These are phyloP conservation scores for Glyphotaelius pellucidus DNA, from an alignment of 2,888 invertebrate genomes.

Conservation along the genomic window DNA sequence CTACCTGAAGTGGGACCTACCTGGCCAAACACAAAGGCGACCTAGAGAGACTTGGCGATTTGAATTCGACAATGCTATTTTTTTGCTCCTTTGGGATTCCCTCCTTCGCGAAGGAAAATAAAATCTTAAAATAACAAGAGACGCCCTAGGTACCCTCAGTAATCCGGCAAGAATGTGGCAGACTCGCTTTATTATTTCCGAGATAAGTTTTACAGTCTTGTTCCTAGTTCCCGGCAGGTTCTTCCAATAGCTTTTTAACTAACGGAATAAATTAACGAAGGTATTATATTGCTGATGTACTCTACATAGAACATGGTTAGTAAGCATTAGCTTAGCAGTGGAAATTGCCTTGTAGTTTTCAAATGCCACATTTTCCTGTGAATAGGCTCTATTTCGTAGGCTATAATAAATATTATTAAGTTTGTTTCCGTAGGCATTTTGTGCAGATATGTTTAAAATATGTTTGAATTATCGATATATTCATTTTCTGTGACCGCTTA, in stretches of 20 bases:
- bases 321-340: not conserved
- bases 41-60: slow-evolving; percentile 54
- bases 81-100: slow-evolving; percentile 37
- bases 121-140: slow-evolving; percentile 61
- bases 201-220: slow-evolving; percentile 19
- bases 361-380: not conserved
- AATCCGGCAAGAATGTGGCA: slow-evolving; percentile 21
- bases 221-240: not conserved
- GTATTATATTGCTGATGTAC: not conserved
- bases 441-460: no score
- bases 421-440: not conserved
- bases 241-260: not conserved
- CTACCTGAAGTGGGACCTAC: slow-evolving; percentile 27
- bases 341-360: not conserved
- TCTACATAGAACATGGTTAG: not conserved
- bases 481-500: no score
- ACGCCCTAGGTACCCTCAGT: slow-evolving; percentile 40
- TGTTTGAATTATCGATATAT: no score
- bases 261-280: not conserved
- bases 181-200: slow-evolving; percentile 20
- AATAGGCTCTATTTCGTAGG: no score
- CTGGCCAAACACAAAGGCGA: slow-evolving; percentile 36
- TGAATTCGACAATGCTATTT: slow-evolving; percentile 62
- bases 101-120: slow-evolving; percentile 52
- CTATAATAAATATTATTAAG: no score